Evolutionary conservation across 2,113 vertebrate species (phyloP).

Genomic region (Bos javanicus): DNA sequence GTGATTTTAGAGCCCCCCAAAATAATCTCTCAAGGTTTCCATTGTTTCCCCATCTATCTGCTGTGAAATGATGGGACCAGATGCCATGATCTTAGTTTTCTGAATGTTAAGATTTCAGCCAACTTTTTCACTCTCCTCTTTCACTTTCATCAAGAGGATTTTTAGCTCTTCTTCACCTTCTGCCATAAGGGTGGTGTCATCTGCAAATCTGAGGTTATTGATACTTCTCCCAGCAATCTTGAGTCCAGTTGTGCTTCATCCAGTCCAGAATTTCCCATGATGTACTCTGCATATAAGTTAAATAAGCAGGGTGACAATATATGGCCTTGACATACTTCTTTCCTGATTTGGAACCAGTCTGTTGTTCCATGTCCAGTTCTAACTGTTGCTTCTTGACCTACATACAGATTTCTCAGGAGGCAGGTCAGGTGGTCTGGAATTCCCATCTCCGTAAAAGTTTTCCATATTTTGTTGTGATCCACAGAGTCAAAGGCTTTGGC

Average conservation of each 20-base stretch:
- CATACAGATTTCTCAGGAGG: background rate
- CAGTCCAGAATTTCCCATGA: background rate
- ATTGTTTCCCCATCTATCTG: background rate
- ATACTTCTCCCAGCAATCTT: background rate
- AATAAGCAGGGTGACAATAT: background rate
- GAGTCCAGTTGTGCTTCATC: background rate
- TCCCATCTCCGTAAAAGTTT: background rate
- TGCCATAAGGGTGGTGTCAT: background rate
- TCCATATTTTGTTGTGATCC: background rate
- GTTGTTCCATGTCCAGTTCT: background rate
- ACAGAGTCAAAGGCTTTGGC: background rate
- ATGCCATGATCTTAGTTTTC: background rate
- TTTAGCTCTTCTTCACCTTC: background rate
- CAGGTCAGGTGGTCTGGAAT: background rate
- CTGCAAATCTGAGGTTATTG: background rate
- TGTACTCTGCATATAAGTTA: background rate
- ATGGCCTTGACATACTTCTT: background rate
- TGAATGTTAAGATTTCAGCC: background rate
- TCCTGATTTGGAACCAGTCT: background rate
- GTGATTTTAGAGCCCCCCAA: background rate
- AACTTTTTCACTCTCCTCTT: background rate
- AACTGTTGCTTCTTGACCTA: background rate
- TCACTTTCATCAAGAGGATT: background rate
- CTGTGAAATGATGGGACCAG: background rate
- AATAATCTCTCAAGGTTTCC: background rate